These are phyloP conservation scores for Protosalanx chinensis DNA, from an alignment of 2,797 vertebrate species.

Conservation along the genomic window DNA sequence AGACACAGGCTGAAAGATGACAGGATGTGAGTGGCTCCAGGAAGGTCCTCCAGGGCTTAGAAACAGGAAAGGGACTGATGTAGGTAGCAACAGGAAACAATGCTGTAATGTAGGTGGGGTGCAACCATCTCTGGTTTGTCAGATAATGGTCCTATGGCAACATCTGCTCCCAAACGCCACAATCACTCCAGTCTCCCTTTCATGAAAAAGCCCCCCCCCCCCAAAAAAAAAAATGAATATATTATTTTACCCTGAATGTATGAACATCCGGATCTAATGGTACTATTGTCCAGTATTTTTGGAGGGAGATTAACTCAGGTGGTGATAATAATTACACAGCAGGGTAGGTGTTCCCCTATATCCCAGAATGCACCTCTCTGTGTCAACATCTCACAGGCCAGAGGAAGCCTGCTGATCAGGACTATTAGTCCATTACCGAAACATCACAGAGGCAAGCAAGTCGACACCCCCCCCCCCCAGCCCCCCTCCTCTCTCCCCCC, in stretches of 20 bases:
- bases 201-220: background rate
- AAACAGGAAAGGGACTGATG: conserved; percentile 17
- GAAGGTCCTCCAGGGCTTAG: conserved; percentile 18
- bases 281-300: too few relatives aligned
- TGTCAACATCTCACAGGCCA: conserved; percentile 5
- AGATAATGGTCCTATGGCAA: conserved; percentile 3
- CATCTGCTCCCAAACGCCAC: background rate
- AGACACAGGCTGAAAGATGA: conserved; percentile 21
- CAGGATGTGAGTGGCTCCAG: conserved; percentile 31
- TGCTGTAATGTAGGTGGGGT: conserved; percentile 11
- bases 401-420: conserved; percentile 27
- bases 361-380: background rate
- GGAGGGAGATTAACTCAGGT: background rate
- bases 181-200: background rate
- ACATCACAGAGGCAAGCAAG: background rate
- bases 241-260: too few relatives aligned
- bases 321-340: background rate
- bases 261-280: too few relatives aligned
- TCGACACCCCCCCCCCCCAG: background rate
- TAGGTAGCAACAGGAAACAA: background rate
- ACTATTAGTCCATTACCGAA: conserved; percentile 24
- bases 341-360: background rate
- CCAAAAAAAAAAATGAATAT: too few relatives aligned
- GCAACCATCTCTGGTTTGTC: background rate
- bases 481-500: too few relatives aligned